A percentile compares a stretch with the other conserved stretches of the same genome.
phyloP scores from a whole-genome alignment of 2,797 vertebrate species.

The Rallus crepitans region DNA sequence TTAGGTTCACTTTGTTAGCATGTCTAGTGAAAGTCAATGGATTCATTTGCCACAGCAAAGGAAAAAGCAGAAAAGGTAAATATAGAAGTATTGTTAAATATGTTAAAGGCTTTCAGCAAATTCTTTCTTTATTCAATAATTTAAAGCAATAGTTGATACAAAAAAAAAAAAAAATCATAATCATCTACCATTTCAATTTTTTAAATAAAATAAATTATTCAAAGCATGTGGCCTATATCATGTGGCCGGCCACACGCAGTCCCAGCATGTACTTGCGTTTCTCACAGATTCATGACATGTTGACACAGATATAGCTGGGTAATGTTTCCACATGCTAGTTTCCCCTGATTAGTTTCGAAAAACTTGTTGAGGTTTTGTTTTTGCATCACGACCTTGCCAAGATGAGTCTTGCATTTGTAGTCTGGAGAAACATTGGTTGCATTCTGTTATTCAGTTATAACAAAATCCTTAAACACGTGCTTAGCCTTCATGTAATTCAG shows the following conservation, averaged over 20 bases:
- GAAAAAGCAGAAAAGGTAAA: neutral
- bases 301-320: neutral
- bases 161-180: neutral
- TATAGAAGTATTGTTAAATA: neutral
- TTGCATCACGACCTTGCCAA: neutral
- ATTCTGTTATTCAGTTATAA: neutral
- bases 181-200: neutral
- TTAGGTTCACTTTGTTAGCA: neutral
- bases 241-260: neutral
- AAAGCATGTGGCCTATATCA: neutral
- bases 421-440: neutral
- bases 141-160: neutral
- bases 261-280: neutral
- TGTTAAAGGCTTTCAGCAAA: neutral
- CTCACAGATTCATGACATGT: neutral
- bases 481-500: neutral
- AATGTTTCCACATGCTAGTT: neutral
- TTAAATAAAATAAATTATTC: neutral
- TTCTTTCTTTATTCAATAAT: neutral
- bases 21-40: neutral
- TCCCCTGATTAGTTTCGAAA: neutral
- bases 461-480: neutral
- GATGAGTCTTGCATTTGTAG: neutral
- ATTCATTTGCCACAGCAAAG: neutral
- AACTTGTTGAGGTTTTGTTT: neutral